phyloP scores from a whole-genome alignment of 2,797 vertebrate species.

The Thamnophis elegans region DNA sequence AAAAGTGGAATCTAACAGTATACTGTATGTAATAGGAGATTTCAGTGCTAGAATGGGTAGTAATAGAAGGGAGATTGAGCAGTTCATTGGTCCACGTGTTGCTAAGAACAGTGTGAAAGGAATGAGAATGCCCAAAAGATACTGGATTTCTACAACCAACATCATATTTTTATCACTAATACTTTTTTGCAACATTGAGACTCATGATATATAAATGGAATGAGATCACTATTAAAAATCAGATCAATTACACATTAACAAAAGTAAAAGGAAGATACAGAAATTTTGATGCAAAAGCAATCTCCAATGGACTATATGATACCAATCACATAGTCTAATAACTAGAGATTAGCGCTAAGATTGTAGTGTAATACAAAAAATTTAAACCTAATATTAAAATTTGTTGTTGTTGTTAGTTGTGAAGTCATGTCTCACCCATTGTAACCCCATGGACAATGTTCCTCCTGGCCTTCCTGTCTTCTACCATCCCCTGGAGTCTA shows the following conservation, averaged over 20 bases:
- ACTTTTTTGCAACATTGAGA: background rate
- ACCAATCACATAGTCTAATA: background rate
- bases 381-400: background rate
- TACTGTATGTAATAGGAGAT: background rate
- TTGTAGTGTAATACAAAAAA: background rate
- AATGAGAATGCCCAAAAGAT: background rate
- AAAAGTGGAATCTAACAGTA: background rate
- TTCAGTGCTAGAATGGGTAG: background rate
- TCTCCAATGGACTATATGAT: background rate
- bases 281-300: background rate
- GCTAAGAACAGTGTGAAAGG: background rate
- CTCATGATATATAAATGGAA: background rate
- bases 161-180: background rate
- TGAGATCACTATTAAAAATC: background rate
- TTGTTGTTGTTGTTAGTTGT: no score
- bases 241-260: background rate
- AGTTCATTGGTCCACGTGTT: background rate
- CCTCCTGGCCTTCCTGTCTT: no score
- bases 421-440: no score
- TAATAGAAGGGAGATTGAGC: background rate
- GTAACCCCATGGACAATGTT: no score
- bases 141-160: background rate
- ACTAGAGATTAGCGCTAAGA: no score
- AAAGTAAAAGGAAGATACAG: background rate
- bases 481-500: no score